These are phyloP conservation scores for Ladona fulva DNA, from an alignment of 1,140 invertebrate genomes.

Conservation along the genomic window DNA sequence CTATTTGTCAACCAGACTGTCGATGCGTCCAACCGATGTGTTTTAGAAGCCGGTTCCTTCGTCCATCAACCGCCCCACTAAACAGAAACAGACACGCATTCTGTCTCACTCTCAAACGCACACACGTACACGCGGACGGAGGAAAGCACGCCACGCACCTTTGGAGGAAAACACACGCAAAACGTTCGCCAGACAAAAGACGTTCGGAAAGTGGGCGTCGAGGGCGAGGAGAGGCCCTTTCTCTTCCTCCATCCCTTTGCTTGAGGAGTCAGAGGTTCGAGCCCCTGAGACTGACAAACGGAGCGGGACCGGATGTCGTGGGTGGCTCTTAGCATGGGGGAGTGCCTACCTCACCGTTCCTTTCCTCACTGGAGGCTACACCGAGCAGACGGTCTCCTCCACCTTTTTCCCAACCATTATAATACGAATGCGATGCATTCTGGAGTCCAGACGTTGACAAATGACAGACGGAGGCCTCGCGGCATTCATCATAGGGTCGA, in stretches of 20 bases:
- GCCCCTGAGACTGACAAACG: not conserved
- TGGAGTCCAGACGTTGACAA: not conserved
- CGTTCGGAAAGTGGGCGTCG: too few relatives aligned
- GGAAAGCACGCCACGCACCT: not conserved
- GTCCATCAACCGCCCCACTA: not conserved
- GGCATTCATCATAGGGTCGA: conserved; percentile 8
- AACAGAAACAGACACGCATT: not conserved
- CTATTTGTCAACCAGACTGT: not conserved
- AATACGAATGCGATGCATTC: conserved; percentile 7
- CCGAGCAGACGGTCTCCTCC: not conserved
- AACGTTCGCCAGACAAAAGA: too few relatives aligned
- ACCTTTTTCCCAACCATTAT: not conserved
- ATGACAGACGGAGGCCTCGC: not conserved
- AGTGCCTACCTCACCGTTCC: not conserved
- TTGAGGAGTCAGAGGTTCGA: not conserved
- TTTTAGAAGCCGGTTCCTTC: not conserved
- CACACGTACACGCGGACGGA: too few relatives aligned
- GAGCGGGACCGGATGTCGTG: conserved; percentile 4
- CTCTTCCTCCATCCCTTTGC: not conserved
- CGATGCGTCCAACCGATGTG: not conserved
- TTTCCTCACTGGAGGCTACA: not conserved
- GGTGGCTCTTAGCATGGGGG: not conserved
- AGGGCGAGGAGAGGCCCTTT: too few relatives aligned
- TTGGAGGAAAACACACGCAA: too few relatives aligned
- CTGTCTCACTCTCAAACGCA: too few relatives aligned